Base-by-base conservation (phyloP, 2,888 invertebrate genomes). In the Pristionchus exspectatus region DNA sequence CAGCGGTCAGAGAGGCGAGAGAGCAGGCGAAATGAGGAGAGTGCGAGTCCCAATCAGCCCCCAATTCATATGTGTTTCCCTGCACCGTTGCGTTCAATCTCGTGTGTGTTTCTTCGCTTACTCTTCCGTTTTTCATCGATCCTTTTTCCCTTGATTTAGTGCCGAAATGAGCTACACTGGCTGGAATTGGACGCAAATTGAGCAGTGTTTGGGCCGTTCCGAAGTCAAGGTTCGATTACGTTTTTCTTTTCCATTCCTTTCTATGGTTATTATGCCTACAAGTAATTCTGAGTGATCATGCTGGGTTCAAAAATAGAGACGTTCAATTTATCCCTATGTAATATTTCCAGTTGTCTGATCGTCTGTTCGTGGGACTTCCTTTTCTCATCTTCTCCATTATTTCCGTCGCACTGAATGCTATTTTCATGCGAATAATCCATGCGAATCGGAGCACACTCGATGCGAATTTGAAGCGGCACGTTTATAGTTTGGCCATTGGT, bases 101-200 rank as follows among this genome's bases (percentile, higher is more conserved):
- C 69, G 27, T 72, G 27, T 27, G 18, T 72, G 27, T 21, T 66
- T 27, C 66, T 9, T 66, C 12, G 2, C 72, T 89, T 86, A 91
- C 91, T 90, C 89, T 87, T 33, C 90, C 85, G 72, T 89, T 89
- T 86, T 90, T 90, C 89, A 88, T 33, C 90, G 87, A 87, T 90
- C 44, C 90, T 63, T 90, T 88, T 81, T 38, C 38, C 90, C 91
- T 85, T 90, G 91, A 18, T 90, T 91, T 84, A 56, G 90, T 90
- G 18, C 89, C 90, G 7, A 69, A 27, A 88, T 69, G 66, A 74
- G 63, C 56, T 81, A 50, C 81, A 12, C 50, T 12, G 81, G 50
- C 21, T 81, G 81, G 44, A 81, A 81, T 50, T 81, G 81, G 81
- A 81, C 81, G 24, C 50, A 81, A 54, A 81, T 81, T 27, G 81